phyloP scores from a whole-genome alignment of 2,113 vertebrate species.

The Ploceus nigricollis region DNA sequence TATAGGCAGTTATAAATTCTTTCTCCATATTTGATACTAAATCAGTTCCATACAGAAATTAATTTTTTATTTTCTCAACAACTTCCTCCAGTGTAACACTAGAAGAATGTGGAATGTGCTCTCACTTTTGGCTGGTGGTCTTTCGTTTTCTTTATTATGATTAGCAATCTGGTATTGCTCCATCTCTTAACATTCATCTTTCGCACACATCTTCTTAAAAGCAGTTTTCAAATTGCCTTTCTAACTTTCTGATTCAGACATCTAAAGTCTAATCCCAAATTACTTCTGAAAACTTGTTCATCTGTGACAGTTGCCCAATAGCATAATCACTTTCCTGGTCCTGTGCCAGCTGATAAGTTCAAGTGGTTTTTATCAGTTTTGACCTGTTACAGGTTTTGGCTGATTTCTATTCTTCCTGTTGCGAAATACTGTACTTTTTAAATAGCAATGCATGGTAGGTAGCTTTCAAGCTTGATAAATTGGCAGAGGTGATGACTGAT shows the following conservation, averaged over 20 bases:
- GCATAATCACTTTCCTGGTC: background rate
- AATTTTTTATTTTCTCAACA: slow-evolving; percentile 17
- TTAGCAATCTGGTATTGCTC: background rate
- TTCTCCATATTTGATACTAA: slow-evolving; percentile 27
- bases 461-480: background rate
- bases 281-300: background rate
- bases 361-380: background rate
- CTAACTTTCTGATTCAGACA: background rate
- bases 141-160: slow-evolving; percentile 3
- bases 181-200: background rate
- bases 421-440: background rate
- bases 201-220: background rate
- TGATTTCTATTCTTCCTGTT: background rate
- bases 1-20: background rate
- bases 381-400: background rate
- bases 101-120: background rate
- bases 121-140: background rate
- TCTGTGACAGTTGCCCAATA: background rate
- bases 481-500: background rate
- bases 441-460: background rate
- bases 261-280: background rate
- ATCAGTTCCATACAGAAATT: background rate
- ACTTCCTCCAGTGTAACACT: background rate
- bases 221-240: background rate
- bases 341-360: background rate